Evolutionary conservation across 2,113 vertebrate species (phyloP), one percentile per base, ranked within the genome.

Genomic region (Amphiprion ocellaris): DNA sequence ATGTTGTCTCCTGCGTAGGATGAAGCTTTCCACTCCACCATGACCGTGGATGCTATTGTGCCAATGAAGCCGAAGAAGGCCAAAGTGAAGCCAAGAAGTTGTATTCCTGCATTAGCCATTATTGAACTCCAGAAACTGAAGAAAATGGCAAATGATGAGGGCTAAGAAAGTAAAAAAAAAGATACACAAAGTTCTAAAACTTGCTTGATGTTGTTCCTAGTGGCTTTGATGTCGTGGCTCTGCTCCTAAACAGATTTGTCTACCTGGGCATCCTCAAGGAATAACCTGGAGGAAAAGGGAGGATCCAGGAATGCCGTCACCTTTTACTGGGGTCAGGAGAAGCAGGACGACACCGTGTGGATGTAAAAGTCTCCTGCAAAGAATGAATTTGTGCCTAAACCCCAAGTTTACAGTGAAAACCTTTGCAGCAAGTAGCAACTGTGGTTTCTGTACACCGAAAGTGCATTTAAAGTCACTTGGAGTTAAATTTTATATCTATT

Each of bases 21-120:
- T 15, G 96, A 96, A 85, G 96, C 96, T 88, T 96, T 99, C 98
- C 98, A 99, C 84, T 99, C 96, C 63, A 97, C 95, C 96, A 99
- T 95, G 74, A 94, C 87, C 0, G 96, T 97, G 83, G 96, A 96
- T 11, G 95, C 93, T 56, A 99, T 96, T 33, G 94, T 70, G 17
- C 96, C 97, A 0, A 98, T 84, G 86, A 97, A 96, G 74, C 97
- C 98, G 30, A 98, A 15, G 73, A 96, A 96, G 61, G 96, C 97
- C 90, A 99, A 83, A 53, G 92, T 61, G 85, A 97, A 97, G 69
- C 98, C 97, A 33, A 98, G 84, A 2, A 98, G 89, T 83, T 99
- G 98, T 15, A 98, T 78, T 17, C 96, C 97, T n/a, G 93, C 86
- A 24, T 96, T 97, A 82, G 97, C 97, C 98, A 99, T 95, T 0